Conservation (phyloP, 2,113 vertebrate genomes). For the Carlito syrichta region DNA sequence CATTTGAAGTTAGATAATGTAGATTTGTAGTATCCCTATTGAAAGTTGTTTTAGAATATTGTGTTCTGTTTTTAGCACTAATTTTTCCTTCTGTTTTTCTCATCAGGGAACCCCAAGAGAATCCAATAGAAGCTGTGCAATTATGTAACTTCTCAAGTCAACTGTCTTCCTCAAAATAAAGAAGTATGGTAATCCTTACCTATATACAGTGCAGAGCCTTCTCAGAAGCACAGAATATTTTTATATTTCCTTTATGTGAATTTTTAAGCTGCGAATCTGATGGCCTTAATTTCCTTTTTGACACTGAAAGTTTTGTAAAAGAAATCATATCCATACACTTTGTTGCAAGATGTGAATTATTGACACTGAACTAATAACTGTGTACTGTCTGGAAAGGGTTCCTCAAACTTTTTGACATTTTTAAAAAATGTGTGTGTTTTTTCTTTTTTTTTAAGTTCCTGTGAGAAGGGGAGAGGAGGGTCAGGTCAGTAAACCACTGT, state of each 20-base stretch:
- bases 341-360: constrained; percentile 76
- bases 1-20: background rate
- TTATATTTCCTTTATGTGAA: constrained; percentile 82
- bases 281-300: constrained; percentile 84
- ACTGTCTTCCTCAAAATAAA: constrained; percentile 57
- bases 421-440: background rate
- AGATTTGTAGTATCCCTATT: background rate
- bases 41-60: background rate
- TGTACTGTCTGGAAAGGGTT: constrained; percentile 67
- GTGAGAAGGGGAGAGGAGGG: constrained; percentile 51
- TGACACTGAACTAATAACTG: constrained; percentile 64
- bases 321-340: constrained; percentile 71
- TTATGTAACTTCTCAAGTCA: constrained; percentile 86
- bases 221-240: constrained; percentile 84
- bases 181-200: constrained; percentile 64
- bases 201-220: constrained; percentile 80
- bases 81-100: constrained; percentile 35
- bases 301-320: constrained; percentile 78
- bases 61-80: background rate
- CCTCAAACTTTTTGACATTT: constrained; percentile 62
- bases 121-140: constrained; percentile 82
- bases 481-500: constrained; percentile 74
- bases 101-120: constrained; percentile 80
- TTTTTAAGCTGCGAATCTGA: constrained; percentile 80
- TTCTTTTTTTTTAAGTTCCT: constrained; percentile 69